Evolutionary conservation across 2,113 vertebrate species (phyloP).

Genomic region (Burhinus oedicnemus): DNA sequence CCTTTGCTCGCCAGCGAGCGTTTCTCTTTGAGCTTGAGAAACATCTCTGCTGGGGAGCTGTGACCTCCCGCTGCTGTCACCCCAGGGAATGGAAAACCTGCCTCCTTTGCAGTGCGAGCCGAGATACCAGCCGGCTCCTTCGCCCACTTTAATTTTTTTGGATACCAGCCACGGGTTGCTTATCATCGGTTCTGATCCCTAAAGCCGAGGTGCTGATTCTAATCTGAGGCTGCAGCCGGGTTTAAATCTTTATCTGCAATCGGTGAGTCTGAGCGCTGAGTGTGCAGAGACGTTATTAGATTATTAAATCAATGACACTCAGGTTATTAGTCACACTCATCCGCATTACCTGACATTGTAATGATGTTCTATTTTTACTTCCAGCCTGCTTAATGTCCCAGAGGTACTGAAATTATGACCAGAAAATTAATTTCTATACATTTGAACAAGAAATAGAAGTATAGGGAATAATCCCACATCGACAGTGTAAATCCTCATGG

Average conservation of each 20-base stretch:
- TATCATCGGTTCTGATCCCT: constrained; percentile 42
- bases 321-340: constrained; percentile 77
- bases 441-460: constrained; percentile 65
- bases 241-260: constrained; percentile 62
- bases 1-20: not conserved
- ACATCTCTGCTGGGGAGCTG: not conserved
- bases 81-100: not conserved
- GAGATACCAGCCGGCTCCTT: not conserved
- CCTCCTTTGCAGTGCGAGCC: not conserved
- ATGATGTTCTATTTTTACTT: constrained; percentile 79
- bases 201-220: constrained; percentile 53
- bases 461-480: constrained; percentile 31
- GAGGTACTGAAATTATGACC: constrained; percentile 74
- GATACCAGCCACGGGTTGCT: constrained; percentile 9
- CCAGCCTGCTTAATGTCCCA: constrained; percentile 67
- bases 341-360: constrained; percentile 73
- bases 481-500: constrained; percentile 39
- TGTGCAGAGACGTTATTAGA: constrained; percentile 68
- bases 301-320: constrained; percentile 77
- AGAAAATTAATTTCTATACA: constrained; percentile 77
- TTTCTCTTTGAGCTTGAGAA: not conserved
- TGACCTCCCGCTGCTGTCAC: not conserved
- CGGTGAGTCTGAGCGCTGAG: constrained; percentile 61
- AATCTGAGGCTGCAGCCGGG: constrained; percentile 44
- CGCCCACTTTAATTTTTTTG: not conserved